Conservation (phyloP, 2,113 vertebrate genomes). For the Fregata magnificens region DNA sequence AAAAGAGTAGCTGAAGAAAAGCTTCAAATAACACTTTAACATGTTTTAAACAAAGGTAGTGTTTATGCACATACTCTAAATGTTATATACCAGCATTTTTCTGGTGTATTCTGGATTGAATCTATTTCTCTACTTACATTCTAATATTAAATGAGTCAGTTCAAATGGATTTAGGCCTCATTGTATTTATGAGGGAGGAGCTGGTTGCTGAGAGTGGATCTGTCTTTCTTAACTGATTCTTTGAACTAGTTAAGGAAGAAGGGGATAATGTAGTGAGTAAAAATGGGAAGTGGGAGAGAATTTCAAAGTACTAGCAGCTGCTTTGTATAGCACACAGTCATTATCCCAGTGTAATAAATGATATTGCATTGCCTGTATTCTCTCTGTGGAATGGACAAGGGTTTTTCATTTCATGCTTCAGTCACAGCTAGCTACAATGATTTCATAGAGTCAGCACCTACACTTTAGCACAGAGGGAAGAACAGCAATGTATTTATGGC, state of each 20-base stretch:
- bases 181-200: neutral
- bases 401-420: slow-evolving; percentile 50
- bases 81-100: neutral
- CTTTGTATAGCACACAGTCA: neutral
- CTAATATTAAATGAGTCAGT: neutral
- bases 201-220: neutral
- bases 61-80: neutral
- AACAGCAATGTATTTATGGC: neutral
- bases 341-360: neutral
- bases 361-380: neutral
- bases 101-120: neutral
- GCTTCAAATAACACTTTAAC: neutral
- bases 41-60: neutral
- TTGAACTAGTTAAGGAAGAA: neutral
- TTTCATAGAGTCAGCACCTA: neutral
- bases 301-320: neutral
- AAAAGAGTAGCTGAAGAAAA: neutral
- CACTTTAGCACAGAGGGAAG: neutral
- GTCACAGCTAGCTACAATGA: neutral
- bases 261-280: neutral
- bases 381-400: neutral
- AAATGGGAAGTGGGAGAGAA: neutral
- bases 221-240: neutral
- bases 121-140: neutral
- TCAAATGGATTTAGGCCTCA: neutral